Conservation (phyloP, 2,888 invertebrate species). For the Phyllotreta striolata region DNA sequence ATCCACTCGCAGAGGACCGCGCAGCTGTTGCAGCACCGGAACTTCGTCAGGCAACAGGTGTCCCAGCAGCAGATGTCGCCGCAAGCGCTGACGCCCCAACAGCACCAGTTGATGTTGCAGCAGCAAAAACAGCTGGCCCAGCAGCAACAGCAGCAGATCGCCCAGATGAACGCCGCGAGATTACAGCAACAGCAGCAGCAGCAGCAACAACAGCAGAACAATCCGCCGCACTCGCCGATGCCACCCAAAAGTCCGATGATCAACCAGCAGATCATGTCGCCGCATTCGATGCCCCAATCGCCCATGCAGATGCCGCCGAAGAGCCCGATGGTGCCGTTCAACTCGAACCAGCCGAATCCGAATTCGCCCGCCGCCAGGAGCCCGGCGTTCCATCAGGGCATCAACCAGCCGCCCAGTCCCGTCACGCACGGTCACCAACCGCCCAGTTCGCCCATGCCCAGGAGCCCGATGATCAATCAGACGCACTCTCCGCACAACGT, state of each 20-base stretch:
- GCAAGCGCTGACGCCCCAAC: constrained; percentile 56
- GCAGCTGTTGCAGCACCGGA: constrained; percentile 57
- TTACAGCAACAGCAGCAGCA: constrained; percentile 46
- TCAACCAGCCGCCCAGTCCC: constrained; percentile 62
- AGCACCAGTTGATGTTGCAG: constrained; percentile 58
- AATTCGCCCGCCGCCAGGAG: constrained; percentile 68
- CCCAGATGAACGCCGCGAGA: constrained; percentile 62
- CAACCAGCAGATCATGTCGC: constrained; percentile 60
- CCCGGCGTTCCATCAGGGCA: constrained; percentile 64
- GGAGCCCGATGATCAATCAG: constrained; percentile 59
- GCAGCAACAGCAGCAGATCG: constrained; percentile 53
- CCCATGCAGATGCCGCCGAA: constrained; percentile 62
- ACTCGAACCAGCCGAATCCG: constrained; percentile 62
- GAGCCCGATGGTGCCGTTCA: constrained; percentile 57
- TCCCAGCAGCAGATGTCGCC: constrained; percentile 51
- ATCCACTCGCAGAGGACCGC: constrained; percentile 58
- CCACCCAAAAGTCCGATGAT: constrained; percentile 64
- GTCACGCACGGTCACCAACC: constrained; percentile 63
- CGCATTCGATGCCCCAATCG: constrained; percentile 60
- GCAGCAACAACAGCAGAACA: constrained; percentile 47
- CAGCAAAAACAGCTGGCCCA: constrained; percentile 51
- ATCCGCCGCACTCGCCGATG: constrained; percentile 66
- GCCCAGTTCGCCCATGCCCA: constrained; percentile 60
- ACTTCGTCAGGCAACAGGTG: constrained; percentile 58
- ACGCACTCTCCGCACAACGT: constrained; percentile 65